A percentile compares a stretch with the other conserved stretches of the same genome.
phyloP scores from a whole-genome alignment of 2,888 invertebrate genomes.

The Tricholauxania praeusta region DNA sequence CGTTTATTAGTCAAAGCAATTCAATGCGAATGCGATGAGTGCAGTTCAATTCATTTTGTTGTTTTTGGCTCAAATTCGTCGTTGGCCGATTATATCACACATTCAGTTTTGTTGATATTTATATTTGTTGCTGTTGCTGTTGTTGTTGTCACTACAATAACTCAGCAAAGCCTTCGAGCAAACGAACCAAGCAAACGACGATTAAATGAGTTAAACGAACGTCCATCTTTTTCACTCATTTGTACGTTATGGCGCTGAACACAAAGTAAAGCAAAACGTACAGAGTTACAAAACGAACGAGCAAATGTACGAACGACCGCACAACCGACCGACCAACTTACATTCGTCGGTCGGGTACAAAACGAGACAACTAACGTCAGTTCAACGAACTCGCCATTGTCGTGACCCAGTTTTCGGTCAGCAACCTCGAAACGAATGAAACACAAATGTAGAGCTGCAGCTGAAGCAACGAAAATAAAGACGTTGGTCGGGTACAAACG shows the following conservation, averaged over 20 bases:
- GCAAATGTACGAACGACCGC: constrained; percentile 33
- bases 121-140: neutral
- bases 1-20: too few species aligned
- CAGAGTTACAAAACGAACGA: constrained; percentile 32
- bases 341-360: constrained; percentile 44
- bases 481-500: neutral
- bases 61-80: too few species aligned
- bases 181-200: neutral
- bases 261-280: constrained; percentile 20
- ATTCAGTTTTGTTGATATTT: constrained; percentile 3
- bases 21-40: too few species aligned
- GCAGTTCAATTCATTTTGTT: too few species aligned
- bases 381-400: constrained; percentile 69
- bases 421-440: constrained; percentile 61
- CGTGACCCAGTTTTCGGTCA: constrained; percentile 69
- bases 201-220: constrained; percentile 10
- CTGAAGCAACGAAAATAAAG: neutral
- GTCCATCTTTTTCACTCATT: constrained; percentile 9
- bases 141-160: neutral
- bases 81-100: neutral
- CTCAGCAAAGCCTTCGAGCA: neutral
- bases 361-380: constrained; percentile 55
- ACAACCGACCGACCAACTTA: constrained; percentile 19
- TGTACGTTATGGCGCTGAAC: neutral
- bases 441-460: constrained; percentile 62